Evolutionary conservation across 2,797 vertebrate genomes (phyloP).

Genomic region (Rhodeus uyekii): DNA sequence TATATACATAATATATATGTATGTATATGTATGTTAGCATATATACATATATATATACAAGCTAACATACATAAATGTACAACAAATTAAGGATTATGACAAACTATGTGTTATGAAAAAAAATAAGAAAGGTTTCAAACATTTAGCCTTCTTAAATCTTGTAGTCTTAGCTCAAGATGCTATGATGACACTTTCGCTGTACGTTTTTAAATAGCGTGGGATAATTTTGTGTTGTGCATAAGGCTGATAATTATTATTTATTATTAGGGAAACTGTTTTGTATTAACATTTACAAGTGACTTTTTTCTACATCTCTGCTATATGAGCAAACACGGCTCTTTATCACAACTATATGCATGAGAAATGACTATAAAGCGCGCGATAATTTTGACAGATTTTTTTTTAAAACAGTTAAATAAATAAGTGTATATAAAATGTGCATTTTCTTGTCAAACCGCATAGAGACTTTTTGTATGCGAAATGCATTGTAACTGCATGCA

Average conservation of each 20-base stretch:
- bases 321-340: neutral
- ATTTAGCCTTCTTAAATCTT: neutral
- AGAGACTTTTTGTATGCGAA: neutral
- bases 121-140: neutral
- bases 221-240: neutral
- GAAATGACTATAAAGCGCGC: neutral
- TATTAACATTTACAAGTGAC: neutral
- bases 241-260: constrained; percentile 23
- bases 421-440: neutral
- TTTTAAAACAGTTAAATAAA: neutral
- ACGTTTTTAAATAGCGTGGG: neutral
- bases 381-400: neutral
- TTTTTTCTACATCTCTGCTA: neutral
- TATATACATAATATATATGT: too few relatives aligned
- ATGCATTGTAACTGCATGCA: neutral
- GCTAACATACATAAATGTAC: neutral
- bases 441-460: too few relatives aligned
- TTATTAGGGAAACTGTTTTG: neutral
- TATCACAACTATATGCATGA: neutral
- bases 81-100: neutral
- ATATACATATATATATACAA: too few relatives aligned
- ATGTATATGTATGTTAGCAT: too few relatives aligned
- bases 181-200: neutral
- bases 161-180: neutral
- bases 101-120: neutral